Base-by-base conservation (phyloP, 1,140 invertebrate genomes). In the Maniola jurtina region DNA sequence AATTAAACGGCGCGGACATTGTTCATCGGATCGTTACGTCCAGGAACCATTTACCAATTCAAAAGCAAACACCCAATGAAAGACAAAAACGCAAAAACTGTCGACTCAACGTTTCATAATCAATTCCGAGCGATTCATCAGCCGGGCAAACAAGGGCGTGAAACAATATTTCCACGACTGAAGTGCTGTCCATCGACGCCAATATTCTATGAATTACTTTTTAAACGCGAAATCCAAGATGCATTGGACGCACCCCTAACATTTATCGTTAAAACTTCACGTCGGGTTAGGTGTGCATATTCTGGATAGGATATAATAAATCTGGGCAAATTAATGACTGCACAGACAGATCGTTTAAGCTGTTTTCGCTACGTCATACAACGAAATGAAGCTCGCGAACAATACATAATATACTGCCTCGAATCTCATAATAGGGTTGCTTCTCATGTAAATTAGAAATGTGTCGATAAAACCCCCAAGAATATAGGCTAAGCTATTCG, bases 281-380 rank as follows among this genome's bases (percentile, higher is more conserved):
- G 66, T 64, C 68, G 67, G 67, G 71, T 73, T 71, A 77, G 73
- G 72, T 79, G 81, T 76, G 79, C 81, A 84, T 84, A 87, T 83
- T 84, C 74, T 83, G 67, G 70, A 68, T 73, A 79, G 76, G 72
- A 74, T 80, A 79, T 86, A 87, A 89, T 88, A 88, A 86, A 87
- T 88, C 84, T 84, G 84, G 70, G 54, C 75, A 83, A 84, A 89
- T 89, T 87, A 89, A 89, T 89, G 85, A 68, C 77, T 70, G 70
- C 75, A 72, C 83, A 80, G 83, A 87, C 83, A 84, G 80, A 86
- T 80, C 86, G 85, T 83, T 89, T 86, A 85, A 68, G 77, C 71
- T 57, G 68, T 85, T 87, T 83, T 83, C 70, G 86, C 86, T 60
- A 72, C 80, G 84, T 89, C 87, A 89, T 81, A 83, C 68, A 71